Evolutionary conservation across 2,113 vertebrate species (phyloP), one percentile per base, ranked within the genome.

Genomic region (Aleadryas rufinucha): DNA sequence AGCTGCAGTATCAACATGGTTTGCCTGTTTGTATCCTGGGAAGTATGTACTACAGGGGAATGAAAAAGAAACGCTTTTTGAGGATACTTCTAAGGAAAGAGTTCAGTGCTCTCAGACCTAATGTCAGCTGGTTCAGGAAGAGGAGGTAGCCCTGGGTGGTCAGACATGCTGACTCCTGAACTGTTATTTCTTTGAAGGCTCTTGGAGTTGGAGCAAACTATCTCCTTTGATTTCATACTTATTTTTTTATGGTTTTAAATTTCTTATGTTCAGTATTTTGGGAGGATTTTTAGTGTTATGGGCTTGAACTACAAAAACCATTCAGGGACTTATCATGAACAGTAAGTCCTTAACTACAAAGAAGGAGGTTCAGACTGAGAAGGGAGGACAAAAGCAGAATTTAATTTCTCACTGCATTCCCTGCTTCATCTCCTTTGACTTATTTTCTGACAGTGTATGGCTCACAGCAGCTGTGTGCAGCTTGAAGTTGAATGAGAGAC

Each of bases 41-140:
- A 95, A 94, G 52, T 21, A 69, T 31, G 63, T 44, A 33, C 52
- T n/a, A 28, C 39, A n/a, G 11, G 28, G 71, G 22, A 94, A 90
- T 75, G 47, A 84, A 91, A 95, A 65, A 90, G 79, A 86, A 92
- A 71, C n/a, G 54, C 11, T 54, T 90, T 85, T 19, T 44, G 68
- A 83, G 42, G 19, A 72, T 57, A 87, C 66, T 94, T 96, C 90
- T 90, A 70, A 93, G 54, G 44, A 39, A 95, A 88, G 37, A 91
- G 88, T 86, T 96, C 90, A 92, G 10, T 63, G 53, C 41, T 64
- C 26, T 70, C 23, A 81, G 88, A 81, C 85, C 87, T 57, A n/a
- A 64, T 59, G 69, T 47, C 82, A 79, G 74, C 63, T 78, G 68
- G 35, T 80, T 70, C 60, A 92, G 42, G 72, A 88, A 53, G 60